Evolutionary conservation across 2,888 invertebrate genomes (phyloP), one percentile per base, ranked within the genome.

Genomic region (Eumerus sabulonum): DNA sequence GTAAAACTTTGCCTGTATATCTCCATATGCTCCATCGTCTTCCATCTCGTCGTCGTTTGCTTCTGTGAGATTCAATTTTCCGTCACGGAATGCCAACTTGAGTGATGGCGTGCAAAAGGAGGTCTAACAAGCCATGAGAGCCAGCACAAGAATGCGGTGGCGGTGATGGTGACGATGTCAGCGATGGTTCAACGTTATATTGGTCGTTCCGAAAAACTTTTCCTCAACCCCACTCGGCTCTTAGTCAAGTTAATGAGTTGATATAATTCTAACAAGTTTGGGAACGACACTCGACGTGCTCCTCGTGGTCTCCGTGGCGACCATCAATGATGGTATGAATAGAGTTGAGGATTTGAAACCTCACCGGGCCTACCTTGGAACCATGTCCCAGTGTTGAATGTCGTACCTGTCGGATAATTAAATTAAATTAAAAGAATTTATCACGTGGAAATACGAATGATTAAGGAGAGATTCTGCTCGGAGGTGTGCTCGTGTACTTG

Each of bases 381-480:
- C 51, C 36, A 12, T 45, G 40, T 51, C 45, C 60, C 38, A 27
- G 54, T 54, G 67, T 59, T 67, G 51, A 67, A 42, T 67, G 67
- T 73, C 48, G 67, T 68, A 73, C 79, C 74, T 79, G 74, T 60
- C 74, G 68, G 68, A 74, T 74, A 79, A 79, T 79, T 74, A 64
- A 79, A 64, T 79, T 73, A 74, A 70, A 74, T 79, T 73, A 79
- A 79, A 79, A 59, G 73, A 67, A 79, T 79, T 79, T 60, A 74
- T 79, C 74, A 74, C 74, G 59, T 79, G 63, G 44, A 68, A 73
- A 59, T 72, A 40, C 51, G 48, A 54, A 45, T 42, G 51, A 36
- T 12, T 9, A 13, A 35, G 2, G 44, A 5, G 60, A 27, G 18
- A 7, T 50, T 13, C n/a, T 12, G 35, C 7, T 27, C 7, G 27